These are phyloP conservation scores for Peromyscus californicus DNA, from an alignment of 2,113 vertebrate genomes.

Conservation along the genomic window DNA sequence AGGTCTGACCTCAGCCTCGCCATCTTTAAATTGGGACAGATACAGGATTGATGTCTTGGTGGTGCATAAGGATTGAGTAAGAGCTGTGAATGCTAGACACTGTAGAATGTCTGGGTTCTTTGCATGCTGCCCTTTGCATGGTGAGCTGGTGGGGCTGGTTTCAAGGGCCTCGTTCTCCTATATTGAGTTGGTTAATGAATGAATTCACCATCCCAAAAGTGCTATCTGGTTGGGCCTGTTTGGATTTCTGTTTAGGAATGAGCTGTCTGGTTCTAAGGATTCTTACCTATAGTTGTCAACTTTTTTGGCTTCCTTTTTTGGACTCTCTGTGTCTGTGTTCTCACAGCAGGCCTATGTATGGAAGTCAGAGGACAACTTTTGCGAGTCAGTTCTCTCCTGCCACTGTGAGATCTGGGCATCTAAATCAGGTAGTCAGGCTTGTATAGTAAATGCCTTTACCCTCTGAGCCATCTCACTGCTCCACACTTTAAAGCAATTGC, in stretches of 20 bases:
- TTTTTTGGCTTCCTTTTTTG: neutral
- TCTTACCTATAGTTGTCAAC: fast-evolving
- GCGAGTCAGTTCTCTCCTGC: neutral
- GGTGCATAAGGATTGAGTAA: fast-evolving
- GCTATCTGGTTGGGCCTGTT: neutral
- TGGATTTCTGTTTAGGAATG: no score
- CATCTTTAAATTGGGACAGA: no score
- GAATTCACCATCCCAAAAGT: neutral
- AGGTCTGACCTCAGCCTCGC: neutral
- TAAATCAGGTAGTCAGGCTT: neutral
- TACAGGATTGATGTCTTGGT: fast-evolving
- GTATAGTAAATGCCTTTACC: neutral
- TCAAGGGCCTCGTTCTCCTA: neutral
- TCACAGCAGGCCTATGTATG: neutral
- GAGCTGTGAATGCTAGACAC: fast-evolving
- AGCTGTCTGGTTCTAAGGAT: fast-evolving
- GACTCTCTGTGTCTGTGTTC: no score
- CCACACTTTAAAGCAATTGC: neutral
- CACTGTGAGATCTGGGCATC: neutral
- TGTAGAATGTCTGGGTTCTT: neutral
- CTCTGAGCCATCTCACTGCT: neutral
- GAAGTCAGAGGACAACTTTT: neutral
- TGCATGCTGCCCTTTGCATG: neutral
- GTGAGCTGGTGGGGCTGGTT: neutral
- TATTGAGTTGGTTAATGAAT: neutral